Base-by-base conservation (phyloP, 1,140 invertebrate species). In the Bombus difficillimus region DNA sequence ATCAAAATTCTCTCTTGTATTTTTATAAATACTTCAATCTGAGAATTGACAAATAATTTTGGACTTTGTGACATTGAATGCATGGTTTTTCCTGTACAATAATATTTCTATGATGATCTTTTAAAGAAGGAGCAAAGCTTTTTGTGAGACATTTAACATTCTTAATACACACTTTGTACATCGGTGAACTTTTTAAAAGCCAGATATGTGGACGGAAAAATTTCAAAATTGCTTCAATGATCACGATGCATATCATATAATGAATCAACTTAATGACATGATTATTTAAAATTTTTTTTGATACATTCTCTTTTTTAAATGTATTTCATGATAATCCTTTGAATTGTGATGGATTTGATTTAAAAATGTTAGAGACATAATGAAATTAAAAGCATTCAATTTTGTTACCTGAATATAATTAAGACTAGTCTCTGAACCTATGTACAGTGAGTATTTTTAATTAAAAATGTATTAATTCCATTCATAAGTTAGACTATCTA, bases 401-500 rank as follows among this genome's bases (percentile, higher is more conserved):
- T 88, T 85, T 71, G 62, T 78, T 74, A 78, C 66, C 34, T 78
- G 8, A 9, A 62, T 82, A 85, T 37, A 57, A 82, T 68, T 85
- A 90, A 43, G 57, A 74, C 57, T 83, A 83, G 18, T 69, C 64
- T 86, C 66, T 41, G 69, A 84, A 81, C 53, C 87, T 91, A 91
- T 91, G 78, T 91, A 91, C 89, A 91, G 32, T 86, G 88, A 91
- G 83, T 84, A 86, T 71, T 88, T 89, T 91, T 81, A 53, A 41
- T 78, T 78, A 75, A 59, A 78, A 41, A 80, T 59, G 25, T 80
- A 83, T 88, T 22, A 77, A 69, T 53, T 74, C 74, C 25, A 53
- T 12, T 66, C 5, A 43, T 53, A 10, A 57, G 5, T 66, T 64
- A 15, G 28, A 78, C 57, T 64, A 53, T 83, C 71, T 57, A 59